Evolutionary conservation across 2,797 vertebrate genomes (phyloP).

Genomic region (Bovichtus diacanthus): DNA sequence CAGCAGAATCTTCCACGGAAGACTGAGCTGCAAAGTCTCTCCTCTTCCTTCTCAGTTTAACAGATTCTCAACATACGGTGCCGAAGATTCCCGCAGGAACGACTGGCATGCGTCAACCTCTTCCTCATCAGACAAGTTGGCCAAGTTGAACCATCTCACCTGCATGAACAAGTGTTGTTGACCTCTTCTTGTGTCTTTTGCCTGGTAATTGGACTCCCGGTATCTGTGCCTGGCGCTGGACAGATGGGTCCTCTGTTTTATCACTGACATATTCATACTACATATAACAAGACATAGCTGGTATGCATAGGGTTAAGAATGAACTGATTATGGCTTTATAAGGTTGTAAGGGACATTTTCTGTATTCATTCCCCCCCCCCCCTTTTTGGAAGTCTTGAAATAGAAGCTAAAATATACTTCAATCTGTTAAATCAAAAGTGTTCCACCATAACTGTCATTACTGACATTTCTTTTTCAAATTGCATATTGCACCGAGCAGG

Average conservation of each 20-base stretch:
- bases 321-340: neutral
- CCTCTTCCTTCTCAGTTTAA: neutral
- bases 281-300: neutral
- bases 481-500: slow-evolving; percentile 26
- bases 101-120: neutral
- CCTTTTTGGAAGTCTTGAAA: slow-evolving; percentile 1
- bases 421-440: slow-evolving; percentile 4
- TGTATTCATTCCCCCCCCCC: too few relatives aligned
- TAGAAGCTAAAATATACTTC: slow-evolving; percentile 2
- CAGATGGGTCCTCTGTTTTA: neutral
- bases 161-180: slow-evolving; percentile 5
- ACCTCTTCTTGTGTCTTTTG: slow-evolving; percentile 1
- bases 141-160: slow-evolving; percentile 3
- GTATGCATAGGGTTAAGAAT: neutral
- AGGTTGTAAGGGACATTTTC: neutral
- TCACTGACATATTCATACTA: neutral
- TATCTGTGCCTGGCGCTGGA: neutral
- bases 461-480: slow-evolving; percentile 40
- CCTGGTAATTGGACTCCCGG: slow-evolving; percentile 15
- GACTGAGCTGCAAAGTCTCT: neutral
- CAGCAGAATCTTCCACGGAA: neutral
- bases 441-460: slow-evolving; percentile 22
- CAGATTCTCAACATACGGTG: neutral
- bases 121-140: neutral
- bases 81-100: neutral